Conservation (phyloP, 35 echinoderm and acorn worm species). For the Lytechinus pictus region DNA sequence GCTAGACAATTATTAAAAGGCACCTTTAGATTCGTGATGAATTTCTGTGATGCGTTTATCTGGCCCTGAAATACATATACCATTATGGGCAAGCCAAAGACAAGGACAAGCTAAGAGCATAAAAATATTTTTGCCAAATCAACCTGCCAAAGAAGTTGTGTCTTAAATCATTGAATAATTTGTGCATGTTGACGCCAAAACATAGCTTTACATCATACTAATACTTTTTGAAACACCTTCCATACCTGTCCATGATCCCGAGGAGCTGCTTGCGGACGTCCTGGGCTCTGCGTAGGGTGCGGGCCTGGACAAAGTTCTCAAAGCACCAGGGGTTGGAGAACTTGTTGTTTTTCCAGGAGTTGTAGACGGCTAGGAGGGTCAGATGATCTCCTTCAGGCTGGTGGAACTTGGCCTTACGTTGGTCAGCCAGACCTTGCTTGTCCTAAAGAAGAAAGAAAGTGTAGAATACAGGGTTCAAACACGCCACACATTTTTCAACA, state of each 20-base stretch:
- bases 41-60: no score
- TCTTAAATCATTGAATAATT: no score
- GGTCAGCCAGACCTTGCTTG: conserved; percentile 96
- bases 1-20: no score
- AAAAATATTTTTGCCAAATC: neutral
- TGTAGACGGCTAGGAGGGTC: conserved; percentile 94
- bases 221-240: neutral
- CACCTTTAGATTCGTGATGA: no score
- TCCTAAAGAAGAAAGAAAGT: conserved; percentile 56
- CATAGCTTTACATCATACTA: neutral
- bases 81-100: no score
- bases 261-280: conserved; percentile 97
- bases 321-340: conserved; percentile 99
- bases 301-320: conserved; percentile 98
- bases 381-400: conserved; percentile 95
- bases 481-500: no score
- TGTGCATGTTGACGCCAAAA: no score
- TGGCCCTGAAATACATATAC: no score
- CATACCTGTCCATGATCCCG: conserved; percentile 97
- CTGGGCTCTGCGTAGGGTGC: conserved; percentile 90
- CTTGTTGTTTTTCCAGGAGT: conserved; percentile 99
- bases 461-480: no score
- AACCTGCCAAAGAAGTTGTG: neutral
- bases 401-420: conserved; percentile 97
- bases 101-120: no score